Percentiles rank a stretch among this genome's conserved stretches.
Evolutionary conservation across 2,797 vertebrate species (phyloP).

Genomic region (Botia kubotai): DNA sequence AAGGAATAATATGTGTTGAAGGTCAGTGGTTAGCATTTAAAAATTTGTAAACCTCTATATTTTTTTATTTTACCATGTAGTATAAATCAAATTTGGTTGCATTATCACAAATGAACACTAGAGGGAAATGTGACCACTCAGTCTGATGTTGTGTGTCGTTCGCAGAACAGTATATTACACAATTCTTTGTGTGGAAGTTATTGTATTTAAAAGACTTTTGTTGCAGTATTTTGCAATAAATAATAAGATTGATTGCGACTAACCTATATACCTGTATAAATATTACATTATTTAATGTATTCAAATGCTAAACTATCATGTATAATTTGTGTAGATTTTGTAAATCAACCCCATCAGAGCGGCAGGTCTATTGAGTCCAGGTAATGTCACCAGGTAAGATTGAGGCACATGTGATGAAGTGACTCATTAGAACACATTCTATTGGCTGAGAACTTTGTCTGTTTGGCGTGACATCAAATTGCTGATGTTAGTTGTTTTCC

Average conservation of each 20-base stretch:
- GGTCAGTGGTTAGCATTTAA: no score
- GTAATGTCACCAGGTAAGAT: conserved; percentile 2
- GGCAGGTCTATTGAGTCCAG: no score
- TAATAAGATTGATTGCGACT: no score
- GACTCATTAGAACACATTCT: neutral
- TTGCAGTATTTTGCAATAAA: neutral
- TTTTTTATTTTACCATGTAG: no score
- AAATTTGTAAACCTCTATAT: no score
- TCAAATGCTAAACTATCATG: no score
- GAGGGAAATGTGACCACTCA: conserved; percentile 24
- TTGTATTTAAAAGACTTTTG: neutral
- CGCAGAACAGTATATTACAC: neutral
- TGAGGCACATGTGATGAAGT: neutral
- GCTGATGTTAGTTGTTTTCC: neutral
- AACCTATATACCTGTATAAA: neutral
- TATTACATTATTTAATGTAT: neutral
- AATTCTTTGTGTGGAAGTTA: neutral
- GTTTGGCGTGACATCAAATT: neutral
- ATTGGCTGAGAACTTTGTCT: neutral
- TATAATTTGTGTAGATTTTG: neutral
- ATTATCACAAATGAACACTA: conserved; percentile 29
- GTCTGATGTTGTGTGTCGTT: neutral
- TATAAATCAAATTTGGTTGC: neutral
- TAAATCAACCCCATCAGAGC: neutral
- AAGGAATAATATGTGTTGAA: no score